Percentiles rank a stretch among this genome's conserved stretches.
Conservation (phyloP, 2,888 invertebrate genomes). For the Meiosimyza decipiens region DNA sequence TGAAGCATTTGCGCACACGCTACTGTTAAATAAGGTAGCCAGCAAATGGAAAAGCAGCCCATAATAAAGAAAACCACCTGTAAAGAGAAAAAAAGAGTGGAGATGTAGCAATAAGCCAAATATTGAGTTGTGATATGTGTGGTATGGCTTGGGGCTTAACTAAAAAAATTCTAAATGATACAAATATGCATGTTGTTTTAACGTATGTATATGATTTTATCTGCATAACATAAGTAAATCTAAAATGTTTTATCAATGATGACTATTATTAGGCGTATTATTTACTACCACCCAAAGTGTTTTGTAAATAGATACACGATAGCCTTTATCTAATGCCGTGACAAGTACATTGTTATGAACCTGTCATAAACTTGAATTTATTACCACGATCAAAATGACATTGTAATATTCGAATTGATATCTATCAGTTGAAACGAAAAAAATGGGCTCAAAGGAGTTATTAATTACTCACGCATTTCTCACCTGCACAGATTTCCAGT, state of each 20-base stretch:
- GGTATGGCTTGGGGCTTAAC: too few species aligned
- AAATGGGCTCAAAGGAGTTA: too few species aligned
- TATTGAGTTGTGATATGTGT: too few species aligned
- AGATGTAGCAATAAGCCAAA: too few species aligned
- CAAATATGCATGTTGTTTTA: too few species aligned
- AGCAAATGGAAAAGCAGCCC: conserved; percentile 83
- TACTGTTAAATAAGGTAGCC: conserved; percentile 82
- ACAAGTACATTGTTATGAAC: conserved; percentile 21
- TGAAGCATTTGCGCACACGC: conserved; percentile 73
- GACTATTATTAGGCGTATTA: conserved; percentile 20
- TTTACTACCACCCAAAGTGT: conserved; percentile 18
- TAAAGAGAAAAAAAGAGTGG: conserved; percentile 48
- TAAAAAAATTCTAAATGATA: too few species aligned
- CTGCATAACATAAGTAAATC: background rate
- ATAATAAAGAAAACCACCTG: conserved; percentile 82
- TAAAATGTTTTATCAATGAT: conserved; percentile 21
- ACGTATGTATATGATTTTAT: too few species aligned
- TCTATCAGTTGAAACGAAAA: background rate
- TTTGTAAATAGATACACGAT: conserved; percentile 8
- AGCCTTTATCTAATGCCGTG: conserved; percentile 18
- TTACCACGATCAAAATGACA: background rate
- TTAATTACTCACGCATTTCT: conserved; percentile 9
- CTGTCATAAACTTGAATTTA: conserved; percentile 25
- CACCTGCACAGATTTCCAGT: conserved; percentile 84
- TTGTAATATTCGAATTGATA: background rate